These are phyloP conservation scores for Lethocerus indicus DNA, from an alignment of 1,140 invertebrate species.

Conservation along the genomic window DNA sequence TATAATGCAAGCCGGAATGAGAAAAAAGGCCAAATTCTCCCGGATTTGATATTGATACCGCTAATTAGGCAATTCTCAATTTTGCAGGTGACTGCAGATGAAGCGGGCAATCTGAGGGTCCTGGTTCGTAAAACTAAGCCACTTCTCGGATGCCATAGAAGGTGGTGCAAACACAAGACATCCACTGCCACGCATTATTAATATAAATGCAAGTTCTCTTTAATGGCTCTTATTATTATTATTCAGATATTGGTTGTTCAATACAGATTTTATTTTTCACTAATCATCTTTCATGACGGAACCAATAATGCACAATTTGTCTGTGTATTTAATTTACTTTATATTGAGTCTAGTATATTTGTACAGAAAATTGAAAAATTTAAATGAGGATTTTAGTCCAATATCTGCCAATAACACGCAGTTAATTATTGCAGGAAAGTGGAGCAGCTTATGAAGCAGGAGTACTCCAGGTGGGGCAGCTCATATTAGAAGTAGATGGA, in stretches of 20 bases:
- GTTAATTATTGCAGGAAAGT: too few species aligned
- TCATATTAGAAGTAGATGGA: conserved; percentile 86
- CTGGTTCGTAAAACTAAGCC: conserved; percentile 83
- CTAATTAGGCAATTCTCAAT: too few species aligned
- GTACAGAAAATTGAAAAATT: too few species aligned
- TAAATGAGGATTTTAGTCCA: too few species aligned
- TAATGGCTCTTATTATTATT: not conserved
- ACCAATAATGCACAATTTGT: too few species aligned
- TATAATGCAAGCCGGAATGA: too few species aligned
- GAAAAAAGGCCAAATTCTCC: not conserved
- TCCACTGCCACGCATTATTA: conserved; percentile 84
- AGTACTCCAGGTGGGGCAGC: conserved; percentile 79
- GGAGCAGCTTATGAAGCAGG: conserved; percentile 85
- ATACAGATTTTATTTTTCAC: too few species aligned
- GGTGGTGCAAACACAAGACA: conserved; percentile 90
- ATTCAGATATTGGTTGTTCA: not conserved
- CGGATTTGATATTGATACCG: too few species aligned
- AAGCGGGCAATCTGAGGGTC: conserved; percentile 68
- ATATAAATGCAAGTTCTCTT: conserved; percentile 67
- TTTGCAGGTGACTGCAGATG: conserved; percentile 47
- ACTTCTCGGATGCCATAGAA: conserved; percentile 85
- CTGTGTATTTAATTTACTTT: too few species aligned
- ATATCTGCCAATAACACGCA: too few species aligned
- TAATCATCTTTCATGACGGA: too few species aligned
- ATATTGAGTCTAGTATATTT: too few species aligned